Conservation (phyloP, 2,888 invertebrate species). For the Eristalinus sepulchralis region DNA sequence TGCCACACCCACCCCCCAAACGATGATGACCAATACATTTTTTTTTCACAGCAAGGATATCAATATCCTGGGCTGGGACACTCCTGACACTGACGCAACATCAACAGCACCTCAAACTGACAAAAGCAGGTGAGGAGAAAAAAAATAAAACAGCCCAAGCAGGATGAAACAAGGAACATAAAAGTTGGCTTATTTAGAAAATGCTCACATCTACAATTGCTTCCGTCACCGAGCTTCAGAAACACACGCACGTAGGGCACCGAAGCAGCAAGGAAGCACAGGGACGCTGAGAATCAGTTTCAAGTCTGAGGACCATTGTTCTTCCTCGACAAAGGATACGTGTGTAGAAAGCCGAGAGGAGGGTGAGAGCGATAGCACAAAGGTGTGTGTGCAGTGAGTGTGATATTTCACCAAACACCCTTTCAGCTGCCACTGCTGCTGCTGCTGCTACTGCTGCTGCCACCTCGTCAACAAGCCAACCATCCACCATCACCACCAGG, state of each 20-base stretch:
- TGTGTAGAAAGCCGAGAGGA: background rate
- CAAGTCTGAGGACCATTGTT: background rate
- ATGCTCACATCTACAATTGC: slow-evolving; percentile 63
- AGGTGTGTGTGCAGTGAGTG: slow-evolving; percentile 29
- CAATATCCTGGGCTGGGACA: background rate
- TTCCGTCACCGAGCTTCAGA: slow-evolving; percentile 38
- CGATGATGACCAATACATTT: background rate
- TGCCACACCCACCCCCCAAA: background rate
- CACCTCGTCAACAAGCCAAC: background rate
- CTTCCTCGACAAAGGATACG: background rate
- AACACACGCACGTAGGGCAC: background rate
- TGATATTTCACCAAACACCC: slow-evolving; percentile 56
- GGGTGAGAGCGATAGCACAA: slow-evolving; percentile 8
- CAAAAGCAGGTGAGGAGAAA: background rate
- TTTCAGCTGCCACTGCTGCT: slow-evolving; percentile 30
- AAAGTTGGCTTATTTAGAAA: slow-evolving; percentile 58
- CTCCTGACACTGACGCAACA: background rate
- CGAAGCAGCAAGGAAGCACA: background rate
- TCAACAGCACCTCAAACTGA: background rate
- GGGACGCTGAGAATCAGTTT: background rate
- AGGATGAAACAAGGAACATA: slow-evolving; percentile 10
- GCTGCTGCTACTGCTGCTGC: background rate
- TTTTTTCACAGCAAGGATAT: background rate
- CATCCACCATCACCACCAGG: slow-evolving; percentile 1
- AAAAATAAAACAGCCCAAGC: background rate